These are phyloP conservation scores for Caenorhabditis auriculariae DNA, from an alignment of 2,888 invertebrate genomes.

Conservation along the genomic window DNA sequence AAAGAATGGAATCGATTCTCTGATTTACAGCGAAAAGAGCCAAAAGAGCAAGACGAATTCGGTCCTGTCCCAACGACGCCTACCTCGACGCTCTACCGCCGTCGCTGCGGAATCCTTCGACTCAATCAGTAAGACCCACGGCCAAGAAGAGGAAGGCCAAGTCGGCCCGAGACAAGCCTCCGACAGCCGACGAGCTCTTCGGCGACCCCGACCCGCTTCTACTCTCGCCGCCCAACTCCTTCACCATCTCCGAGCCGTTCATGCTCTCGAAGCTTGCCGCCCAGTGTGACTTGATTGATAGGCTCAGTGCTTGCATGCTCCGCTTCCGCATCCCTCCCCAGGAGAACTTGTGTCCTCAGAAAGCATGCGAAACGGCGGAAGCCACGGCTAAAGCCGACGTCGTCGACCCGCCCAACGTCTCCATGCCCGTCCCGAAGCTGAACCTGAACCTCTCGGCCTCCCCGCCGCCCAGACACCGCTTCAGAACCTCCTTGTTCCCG, in stretches of 20 bases:
- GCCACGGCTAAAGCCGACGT: not conserved
- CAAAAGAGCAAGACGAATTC: conserved; percentile 12
- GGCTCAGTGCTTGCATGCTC: conserved; percentile 21
- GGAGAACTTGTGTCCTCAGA: too few relatives aligned
- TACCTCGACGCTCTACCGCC: conserved; percentile 16
- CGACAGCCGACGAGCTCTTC: conserved; percentile 5
- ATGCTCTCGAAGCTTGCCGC: conserved; percentile 58
- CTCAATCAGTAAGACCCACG: conserved; percentile 21
- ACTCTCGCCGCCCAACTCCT: conserved; percentile 30
- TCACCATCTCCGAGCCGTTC: conserved; percentile 50
- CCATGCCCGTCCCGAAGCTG: conserved; percentile 5
- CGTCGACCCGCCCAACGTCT: conserved; percentile 3
- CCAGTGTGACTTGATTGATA: conserved; percentile 49
- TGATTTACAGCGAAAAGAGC: conserved; percentile 22
- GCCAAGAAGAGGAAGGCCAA: conserved; percentile 5
- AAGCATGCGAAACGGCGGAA: not conserved
- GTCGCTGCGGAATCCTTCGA: too few relatives aligned
- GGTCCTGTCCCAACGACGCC: conserved; percentile 26
- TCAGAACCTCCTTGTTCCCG: conserved; percentile 24
- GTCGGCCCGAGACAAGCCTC: conserved; percentile 7
- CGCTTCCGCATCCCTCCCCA: conserved; percentile 18
- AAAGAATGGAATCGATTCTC: too few relatives aligned
- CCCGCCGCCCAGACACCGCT: conserved; percentile 20
- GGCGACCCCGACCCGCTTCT: conserved; percentile 23
- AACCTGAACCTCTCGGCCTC: conserved; percentile 8